Conservation (phyloP, 1,140 invertebrate genomes). For the Drosophila arizonae region DNA sequence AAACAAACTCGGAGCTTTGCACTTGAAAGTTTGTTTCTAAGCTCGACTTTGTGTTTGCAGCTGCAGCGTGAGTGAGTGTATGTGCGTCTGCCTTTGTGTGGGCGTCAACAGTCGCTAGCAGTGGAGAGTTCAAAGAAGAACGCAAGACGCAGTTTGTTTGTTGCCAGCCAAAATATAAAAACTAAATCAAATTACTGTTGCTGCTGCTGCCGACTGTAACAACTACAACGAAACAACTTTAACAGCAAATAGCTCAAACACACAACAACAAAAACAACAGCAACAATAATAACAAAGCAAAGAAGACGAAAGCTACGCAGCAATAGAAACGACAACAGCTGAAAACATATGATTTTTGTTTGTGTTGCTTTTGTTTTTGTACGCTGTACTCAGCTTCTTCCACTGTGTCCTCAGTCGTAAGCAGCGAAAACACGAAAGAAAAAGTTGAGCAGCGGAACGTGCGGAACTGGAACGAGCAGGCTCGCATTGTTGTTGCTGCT, state of each 20-base stretch:
- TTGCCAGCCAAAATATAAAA: slow-evolving; percentile 59
- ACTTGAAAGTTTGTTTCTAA: slow-evolving; percentile 66
- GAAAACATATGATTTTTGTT: slow-evolving; percentile 82
- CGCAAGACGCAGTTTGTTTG: slow-evolving; percentile 67
- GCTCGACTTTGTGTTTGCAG: slow-evolving; percentile 49
- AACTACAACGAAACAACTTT: slow-evolving; percentile 37
- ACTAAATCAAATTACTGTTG: slow-evolving; percentile 52
- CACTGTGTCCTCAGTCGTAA: slow-evolving; percentile 17
- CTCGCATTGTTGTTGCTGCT: slow-evolving; percentile 36
- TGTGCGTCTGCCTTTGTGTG: slow-evolving; percentile 36
- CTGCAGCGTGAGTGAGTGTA: slow-evolving; percentile 5
- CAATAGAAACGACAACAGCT: slow-evolving; percentile 53
- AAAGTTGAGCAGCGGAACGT: slow-evolving; percentile 30
- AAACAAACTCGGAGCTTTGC: slow-evolving; percentile 57
- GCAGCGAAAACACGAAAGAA: slow-evolving; percentile 23
- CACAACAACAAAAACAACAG: slow-evolving; percentile 46
- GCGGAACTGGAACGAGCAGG: slow-evolving; percentile 37
- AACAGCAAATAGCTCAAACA: too few relatives aligned
- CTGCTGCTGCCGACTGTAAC: slow-evolving; percentile 53
- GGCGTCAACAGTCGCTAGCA: slow-evolving; percentile 42
- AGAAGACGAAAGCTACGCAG: slow-evolving; percentile 2
- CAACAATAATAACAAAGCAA: slow-evolving; percentile 23
- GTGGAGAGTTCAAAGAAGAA: slow-evolving; percentile 25
- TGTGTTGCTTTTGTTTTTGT: slow-evolving; percentile 66
- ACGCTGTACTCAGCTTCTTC: slow-evolving; percentile 46